Percentiles rank a stretch among this genome's conserved stretches.
Evolutionary conservation across 2,888 invertebrate species (phyloP).

Genomic region (Eupithecia subumbrata): DNA sequence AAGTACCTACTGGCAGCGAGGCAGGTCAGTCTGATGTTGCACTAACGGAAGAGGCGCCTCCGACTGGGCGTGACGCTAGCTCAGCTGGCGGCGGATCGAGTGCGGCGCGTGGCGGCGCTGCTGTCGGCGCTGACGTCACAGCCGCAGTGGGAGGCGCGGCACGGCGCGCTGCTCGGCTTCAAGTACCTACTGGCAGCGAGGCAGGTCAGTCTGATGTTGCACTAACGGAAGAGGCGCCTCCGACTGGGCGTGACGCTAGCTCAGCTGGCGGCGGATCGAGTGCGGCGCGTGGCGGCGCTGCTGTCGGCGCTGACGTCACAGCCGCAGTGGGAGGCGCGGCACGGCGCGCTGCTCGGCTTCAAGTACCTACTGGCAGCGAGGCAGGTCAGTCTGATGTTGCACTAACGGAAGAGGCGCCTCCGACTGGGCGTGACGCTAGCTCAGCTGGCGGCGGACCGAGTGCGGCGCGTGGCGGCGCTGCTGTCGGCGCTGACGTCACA

Average conservation of each 20-base stretch:
- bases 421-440: too few species aligned
- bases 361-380: slow-evolving; percentile 93
- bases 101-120: slow-evolving; percentile 87
- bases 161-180: slow-evolving; percentile 95
- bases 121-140: slow-evolving; percentile 90
- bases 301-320: slow-evolving; percentile 90
- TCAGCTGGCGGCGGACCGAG: slow-evolving; percentile 86
- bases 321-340: slow-evolving; percentile 97
- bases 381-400: slow-evolving; percentile 56
- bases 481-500: slow-evolving; percentile 90
- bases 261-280: slow-evolving; percentile 86
- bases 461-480: slow-evolving; percentile 87
- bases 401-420: too few species aligned
- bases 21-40: slow-evolving; percentile 56
- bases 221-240: too few species aligned
- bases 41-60: too few species aligned
- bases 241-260: too few species aligned
- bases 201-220: slow-evolving; percentile 56
- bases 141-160: slow-evolving; percentile 97
- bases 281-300: slow-evolving; percentile 87
- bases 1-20: slow-evolving; percentile 93
- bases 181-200: slow-evolving; percentile 93
- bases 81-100: slow-evolving; percentile 86
- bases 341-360: slow-evolving; percentile 95
- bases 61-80: too few species aligned